Evolutionary conservation across 2,113 vertebrate genomes (phyloP).

Genomic region (Panthera leo): DNA sequence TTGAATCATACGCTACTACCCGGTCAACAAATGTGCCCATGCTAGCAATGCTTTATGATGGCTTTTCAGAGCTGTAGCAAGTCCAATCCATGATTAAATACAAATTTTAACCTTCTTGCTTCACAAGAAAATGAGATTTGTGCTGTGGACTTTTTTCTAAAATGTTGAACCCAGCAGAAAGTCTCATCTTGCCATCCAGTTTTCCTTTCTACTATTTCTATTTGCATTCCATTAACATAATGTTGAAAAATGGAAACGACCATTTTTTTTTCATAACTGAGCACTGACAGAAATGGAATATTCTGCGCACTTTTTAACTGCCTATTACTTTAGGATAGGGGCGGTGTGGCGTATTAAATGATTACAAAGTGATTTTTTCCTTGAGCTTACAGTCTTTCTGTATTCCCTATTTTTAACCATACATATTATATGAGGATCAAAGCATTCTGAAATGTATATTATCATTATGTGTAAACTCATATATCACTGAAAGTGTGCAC

Average conservation of each 20-base stretch:
- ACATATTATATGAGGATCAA: constrained; percentile 25
- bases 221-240: constrained; percentile 73
- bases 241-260: constrained; percentile 63
- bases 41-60: constrained; percentile 62
- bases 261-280: constrained; percentile 47
- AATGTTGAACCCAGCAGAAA: constrained; percentile 50
- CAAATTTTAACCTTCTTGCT: constrained; percentile 65
- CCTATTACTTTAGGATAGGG: constrained; percentile 51
- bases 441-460: constrained; percentile 12
- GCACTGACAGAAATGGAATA: constrained; percentile 58
- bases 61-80: constrained; percentile 50
- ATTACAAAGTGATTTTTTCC: constrained; percentile 49
- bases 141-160: constrained; percentile 53
- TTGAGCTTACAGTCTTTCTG: constrained; percentile 1
- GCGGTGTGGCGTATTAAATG: constrained; percentile 40
- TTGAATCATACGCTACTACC: constrained; percentile 58
- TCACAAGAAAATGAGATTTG: constrained; percentile 73
- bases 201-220: constrained; percentile 60
- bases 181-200: constrained; percentile 37
- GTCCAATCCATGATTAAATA: constrained; percentile 74
- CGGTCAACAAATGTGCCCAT: constrained; percentile 56
- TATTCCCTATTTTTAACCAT: neutral
- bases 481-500: neutral
- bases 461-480: constrained; percentile 22
- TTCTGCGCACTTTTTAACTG: constrained; percentile 26